These are phyloP conservation scores for Morpho helenor DNA, from an alignment of 2,888 invertebrate genomes.

Conservation along the genomic window DNA sequence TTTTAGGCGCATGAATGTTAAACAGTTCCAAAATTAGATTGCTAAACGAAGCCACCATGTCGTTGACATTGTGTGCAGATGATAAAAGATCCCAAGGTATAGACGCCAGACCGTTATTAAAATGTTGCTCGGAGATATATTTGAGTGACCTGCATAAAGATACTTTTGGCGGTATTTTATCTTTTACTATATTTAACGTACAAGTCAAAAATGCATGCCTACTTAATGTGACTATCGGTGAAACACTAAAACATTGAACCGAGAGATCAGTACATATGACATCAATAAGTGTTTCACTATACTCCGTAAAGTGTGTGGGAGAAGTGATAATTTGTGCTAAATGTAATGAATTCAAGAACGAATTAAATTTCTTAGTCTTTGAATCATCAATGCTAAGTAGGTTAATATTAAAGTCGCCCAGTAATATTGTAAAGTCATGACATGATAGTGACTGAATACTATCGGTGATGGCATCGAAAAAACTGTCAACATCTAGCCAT, in stretches of 20 bases:
- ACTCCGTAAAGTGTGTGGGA: constrained; percentile 20
- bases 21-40: background rate
- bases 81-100: background rate
- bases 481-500: constrained; percentile 20
- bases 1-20: constrained; percentile 4
- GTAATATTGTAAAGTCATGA: constrained; percentile 15
- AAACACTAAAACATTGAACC: constrained; percentile 11
- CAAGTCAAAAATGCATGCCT: background rate
- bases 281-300: constrained; percentile 19
- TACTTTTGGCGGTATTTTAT: constrained; percentile 4
- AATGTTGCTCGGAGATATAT: background rate
- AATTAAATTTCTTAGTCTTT: constrained; percentile 9
- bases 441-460: constrained; percentile 12
- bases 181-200: constrained; percentile 6
- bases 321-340: constrained; percentile 18
- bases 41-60: background rate
- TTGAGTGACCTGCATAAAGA: background rate
- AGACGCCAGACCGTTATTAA: background rate
- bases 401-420: constrained; percentile 23
- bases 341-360: constrained; percentile 11
- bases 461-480: constrained; percentile 22
- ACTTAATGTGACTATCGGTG: constrained; percentile 9
- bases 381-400: background rate
- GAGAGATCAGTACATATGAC: constrained; percentile 19
- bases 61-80: background rate